Percentiles rank a stretch among this genome's conserved stretches.
These are phyloP conservation scores for Sarotherodon lohbergeri DNA, from an alignment of 2,113 vertebrate species.

Conservation along the genomic window DNA sequence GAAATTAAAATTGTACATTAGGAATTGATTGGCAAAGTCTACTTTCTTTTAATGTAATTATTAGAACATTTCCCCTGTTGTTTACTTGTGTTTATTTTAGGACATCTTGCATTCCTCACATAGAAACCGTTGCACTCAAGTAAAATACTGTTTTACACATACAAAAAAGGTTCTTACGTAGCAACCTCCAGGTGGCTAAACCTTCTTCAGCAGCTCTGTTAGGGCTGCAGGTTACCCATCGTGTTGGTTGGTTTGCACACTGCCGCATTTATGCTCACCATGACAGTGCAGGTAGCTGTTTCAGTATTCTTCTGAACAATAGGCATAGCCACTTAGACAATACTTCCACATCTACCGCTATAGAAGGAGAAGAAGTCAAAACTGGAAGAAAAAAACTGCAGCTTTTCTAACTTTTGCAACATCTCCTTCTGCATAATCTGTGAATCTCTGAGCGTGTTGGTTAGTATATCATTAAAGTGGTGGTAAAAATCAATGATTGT, in stretches of 20 bases:
- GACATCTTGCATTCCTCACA: not conserved
- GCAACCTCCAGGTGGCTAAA: not conserved
- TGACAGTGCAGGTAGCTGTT: not conserved
- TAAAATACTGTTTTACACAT: not conserved
- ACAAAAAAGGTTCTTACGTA: not conserved
- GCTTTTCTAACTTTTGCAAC: not conserved
- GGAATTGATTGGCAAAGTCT: not conserved
- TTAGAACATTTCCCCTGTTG: not conserved
- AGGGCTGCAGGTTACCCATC: not conserved
- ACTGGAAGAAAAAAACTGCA: not conserved
- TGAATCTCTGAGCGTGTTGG: not conserved
- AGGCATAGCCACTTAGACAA: rapidly evolving
- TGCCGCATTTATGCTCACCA: not conserved
- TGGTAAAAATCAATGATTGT: not conserved
- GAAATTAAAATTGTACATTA: not conserved
- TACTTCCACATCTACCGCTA: rapidly evolving
- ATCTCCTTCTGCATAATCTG: not conserved
- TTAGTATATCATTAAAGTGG: not conserved
- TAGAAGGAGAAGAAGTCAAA: not conserved
- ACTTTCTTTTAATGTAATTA: not conserved
- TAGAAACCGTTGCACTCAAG: not conserved
- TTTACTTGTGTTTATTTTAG: not conserved
- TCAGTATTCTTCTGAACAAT: not conserved
- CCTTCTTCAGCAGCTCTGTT: rapidly evolving
- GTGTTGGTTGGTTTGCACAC: not conserved